Evolutionary conservation across 92 coral and sea anemone genomes (phyloP).

Genomic region (Porites divaricata): DNA sequence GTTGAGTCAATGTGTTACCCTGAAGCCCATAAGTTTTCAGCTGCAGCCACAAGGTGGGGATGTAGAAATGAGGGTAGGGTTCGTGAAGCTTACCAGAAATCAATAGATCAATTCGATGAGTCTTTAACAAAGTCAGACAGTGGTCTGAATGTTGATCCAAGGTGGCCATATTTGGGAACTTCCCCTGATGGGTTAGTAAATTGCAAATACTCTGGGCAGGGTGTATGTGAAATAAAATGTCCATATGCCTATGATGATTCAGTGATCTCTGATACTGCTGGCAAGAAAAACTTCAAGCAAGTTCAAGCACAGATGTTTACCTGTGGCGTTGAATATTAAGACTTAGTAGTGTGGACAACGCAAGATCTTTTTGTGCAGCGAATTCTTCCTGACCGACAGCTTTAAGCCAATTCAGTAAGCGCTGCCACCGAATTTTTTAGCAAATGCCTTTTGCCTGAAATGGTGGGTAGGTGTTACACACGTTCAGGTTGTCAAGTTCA

Average conservation of each 20-base stretch:
- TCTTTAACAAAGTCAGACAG: constrained; percentile 52
- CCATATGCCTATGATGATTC: constrained; percentile 48
- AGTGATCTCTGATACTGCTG: constrained; percentile 12
- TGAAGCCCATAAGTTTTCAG: constrained; percentile 37
- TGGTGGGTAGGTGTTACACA: constrained; percentile 53
- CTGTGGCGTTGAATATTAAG: constrained; percentile 46
- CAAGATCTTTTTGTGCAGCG: constrained; percentile 40
- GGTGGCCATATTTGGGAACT: constrained; percentile 60
- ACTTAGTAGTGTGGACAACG: constrained; percentile 60
- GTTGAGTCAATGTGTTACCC: constrained; percentile 61
- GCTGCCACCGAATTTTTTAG: constrained; percentile 42
- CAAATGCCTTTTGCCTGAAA: constrained; percentile 58
- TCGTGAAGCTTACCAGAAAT: constrained; percentile 48
- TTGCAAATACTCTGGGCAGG: constrained; percentile 57
- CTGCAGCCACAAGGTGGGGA: constrained; percentile 41
- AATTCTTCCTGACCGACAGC: constrained; percentile 47
- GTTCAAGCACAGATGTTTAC: constrained; percentile 44
- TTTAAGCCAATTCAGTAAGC: constrained; percentile 36
- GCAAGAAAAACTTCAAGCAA: constrained; percentile 21
- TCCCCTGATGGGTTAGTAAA: constrained; percentile 61
- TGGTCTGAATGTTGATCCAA: constrained; percentile 50
- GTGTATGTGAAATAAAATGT: constrained; percentile 62
- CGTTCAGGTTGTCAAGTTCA: constrained; percentile 12
- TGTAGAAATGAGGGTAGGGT: constrained; percentile 40
- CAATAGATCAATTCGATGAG: constrained; percentile 42